Conservation (phyloP, 2,888 invertebrate genomes). For the Lydus trimaculatus region DNA sequence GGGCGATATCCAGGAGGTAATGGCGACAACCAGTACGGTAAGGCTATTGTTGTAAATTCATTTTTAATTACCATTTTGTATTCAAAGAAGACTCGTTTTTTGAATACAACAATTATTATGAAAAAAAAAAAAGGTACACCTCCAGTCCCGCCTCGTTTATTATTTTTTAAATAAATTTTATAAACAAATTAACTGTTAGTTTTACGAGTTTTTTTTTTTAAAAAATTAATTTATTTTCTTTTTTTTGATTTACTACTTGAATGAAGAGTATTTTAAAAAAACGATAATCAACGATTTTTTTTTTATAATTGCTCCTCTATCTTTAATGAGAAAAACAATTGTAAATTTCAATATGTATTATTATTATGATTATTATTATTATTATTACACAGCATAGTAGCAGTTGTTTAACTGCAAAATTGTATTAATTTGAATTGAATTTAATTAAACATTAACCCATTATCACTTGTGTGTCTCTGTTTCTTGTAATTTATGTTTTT, state of each 20-base stretch:
- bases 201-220: background rate
- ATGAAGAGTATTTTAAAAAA: background rate
- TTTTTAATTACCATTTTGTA: conserved; percentile 23
- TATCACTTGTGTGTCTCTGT: conserved; percentile 43
- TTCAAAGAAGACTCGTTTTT: conserved; percentile 24
- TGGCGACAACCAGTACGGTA: conserved; percentile 36
- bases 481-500: conserved; percentile 3
- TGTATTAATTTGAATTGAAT: conserved; percentile 42
- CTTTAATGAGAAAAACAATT: background rate
- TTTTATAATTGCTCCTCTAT: background rate
- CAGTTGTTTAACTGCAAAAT: conserved; percentile 43
- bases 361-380: too few relatives aligned
- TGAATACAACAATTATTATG: background rate
- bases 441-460: conserved; percentile 48
- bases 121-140: background rate
- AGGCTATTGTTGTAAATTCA: conserved; percentile 32
- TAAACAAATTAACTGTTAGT: background rate
- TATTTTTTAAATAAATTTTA: background rate
- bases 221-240: background rate
- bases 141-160: background rate
- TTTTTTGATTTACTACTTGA: background rate
- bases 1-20: conserved; percentile 34
- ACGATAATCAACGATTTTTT: background rate
- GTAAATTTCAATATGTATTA: conserved; percentile 2
- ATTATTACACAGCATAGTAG: conserved; percentile 16